Evolutionary conservation across 2,888 invertebrate genomes (phyloP), one percentile per base, ranked within the genome.

Genomic region (Sturmia bella): DNA sequence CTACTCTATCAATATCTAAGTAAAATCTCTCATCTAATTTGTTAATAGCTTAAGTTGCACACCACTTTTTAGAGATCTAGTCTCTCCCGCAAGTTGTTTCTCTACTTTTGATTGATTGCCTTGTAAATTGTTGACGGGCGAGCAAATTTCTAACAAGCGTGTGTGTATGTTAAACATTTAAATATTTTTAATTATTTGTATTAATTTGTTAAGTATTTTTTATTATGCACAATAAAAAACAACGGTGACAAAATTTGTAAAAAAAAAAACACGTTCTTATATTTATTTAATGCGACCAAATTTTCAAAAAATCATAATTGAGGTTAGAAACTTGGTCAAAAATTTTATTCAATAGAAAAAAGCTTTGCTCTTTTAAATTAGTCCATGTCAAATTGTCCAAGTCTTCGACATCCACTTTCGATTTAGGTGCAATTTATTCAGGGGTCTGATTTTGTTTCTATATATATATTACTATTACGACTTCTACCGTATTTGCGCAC

Each of bases 231-330:
- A 90, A 89, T 87, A 88, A 89, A 88, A 89, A 90, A 89, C 86
- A 88, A 90, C 90, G 90, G 90, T 90, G 90, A 90, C 90, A 90
- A 90, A 90, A 89, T 89, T 88, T 87, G 81, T 87, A 86, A 84
- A 77, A 78, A 82, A 78, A 68, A 72, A 52, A 9, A 12, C n/a
- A n/a, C n/a, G n/a, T 48, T 17, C 1, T 57, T 39, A 7, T 37
- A 17, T n/a, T n/a, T n/a, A n/a, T n/a, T n/a, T n/a, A n/a, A n/a
- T n/a, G n/a, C n/a, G n/a, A n/a, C n/a, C n/a, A n/a, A n/a, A n/a
- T n/a, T n/a, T n/a, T n/a, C n/a, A n/a, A n/a, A n/a, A n/a, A n/a
- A n/a, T n/a, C n/a, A n/a, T n/a, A n/a, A n/a, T n/a, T n/a, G n/a
- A n/a, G n/a, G n/a, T n/a, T n/a, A n/a, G n/a, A n/a, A n/a, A n/a